Conservation (phyloP, 2,113 vertebrate species). For the Callopanchax toddi region DNA sequence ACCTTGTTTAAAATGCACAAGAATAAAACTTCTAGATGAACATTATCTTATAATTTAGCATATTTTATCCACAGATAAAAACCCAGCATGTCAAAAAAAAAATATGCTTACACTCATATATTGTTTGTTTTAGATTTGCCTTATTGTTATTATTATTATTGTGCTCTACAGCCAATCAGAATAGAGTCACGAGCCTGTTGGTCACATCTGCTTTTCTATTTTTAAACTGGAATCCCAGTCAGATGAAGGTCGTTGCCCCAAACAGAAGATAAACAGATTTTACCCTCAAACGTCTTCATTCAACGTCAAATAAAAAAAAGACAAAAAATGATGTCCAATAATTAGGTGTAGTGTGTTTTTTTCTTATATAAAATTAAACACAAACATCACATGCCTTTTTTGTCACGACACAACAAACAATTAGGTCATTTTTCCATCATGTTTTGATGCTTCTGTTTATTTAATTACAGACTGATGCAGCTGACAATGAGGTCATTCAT, state of each 20-base stretch:
- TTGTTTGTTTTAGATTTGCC: constrained; percentile 15
- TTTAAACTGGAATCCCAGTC: constrained; percentile 43
- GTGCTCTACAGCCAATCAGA: constrained; percentile 1
- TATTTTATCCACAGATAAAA: not conserved
- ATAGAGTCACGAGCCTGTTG: constrained; percentile 3
- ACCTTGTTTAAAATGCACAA: constrained; percentile 1
- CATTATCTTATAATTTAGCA: not conserved
- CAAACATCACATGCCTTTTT: not conserved
- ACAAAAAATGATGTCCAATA: constrained; percentile 1
- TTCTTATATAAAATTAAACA: not conserved
- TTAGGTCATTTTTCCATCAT: constrained; percentile 3
- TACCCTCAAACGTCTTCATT: constrained; percentile 24
- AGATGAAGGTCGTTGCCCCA: constrained; percentile 35
- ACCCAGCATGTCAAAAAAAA: no score
- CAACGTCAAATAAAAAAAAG: constrained; percentile 26
- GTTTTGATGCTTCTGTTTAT: constrained; percentile 6
- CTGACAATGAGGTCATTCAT: constrained; percentile 23
- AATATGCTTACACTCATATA: not conserved
- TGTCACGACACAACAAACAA: constrained; percentile 11
- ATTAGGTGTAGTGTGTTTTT: not conserved
- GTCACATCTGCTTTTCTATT: constrained; percentile 54
- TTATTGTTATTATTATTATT: not conserved
- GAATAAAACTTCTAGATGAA: not conserved
- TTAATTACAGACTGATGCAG: constrained; percentile 44
- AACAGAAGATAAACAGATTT: constrained; percentile 33